Evolutionary conservation across 2,113 vertebrate species (phyloP).

Genomic region (Paratilapia polleni): DNA sequence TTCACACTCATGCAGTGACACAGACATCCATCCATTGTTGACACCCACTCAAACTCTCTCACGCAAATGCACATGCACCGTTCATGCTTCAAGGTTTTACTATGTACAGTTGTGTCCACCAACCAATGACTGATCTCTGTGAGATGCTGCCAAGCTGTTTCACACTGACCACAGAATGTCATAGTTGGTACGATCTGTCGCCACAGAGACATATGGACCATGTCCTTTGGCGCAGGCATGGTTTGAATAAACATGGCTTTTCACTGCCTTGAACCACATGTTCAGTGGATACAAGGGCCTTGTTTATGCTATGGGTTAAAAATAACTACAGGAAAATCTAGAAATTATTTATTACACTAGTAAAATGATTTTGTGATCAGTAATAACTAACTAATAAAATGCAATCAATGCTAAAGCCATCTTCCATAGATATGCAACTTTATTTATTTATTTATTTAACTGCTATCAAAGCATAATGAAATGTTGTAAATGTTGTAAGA

Average conservation of each 20-base stretch:
- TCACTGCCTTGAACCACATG: slow-evolving; percentile 13
- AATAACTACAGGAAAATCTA: background rate
- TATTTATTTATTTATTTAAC: background rate
- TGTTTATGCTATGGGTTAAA: slow-evolving; percentile 14
- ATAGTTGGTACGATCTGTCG: slow-evolving; percentile 51
- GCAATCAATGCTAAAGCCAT: background rate
- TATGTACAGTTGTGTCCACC: slow-evolving; percentile 56
- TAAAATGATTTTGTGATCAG: background rate
- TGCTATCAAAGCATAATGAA: background rate
- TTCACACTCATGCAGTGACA: slow-evolving; percentile 24
- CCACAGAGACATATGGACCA: slow-evolving; percentile 64
- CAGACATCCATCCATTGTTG: slow-evolving; percentile 28
- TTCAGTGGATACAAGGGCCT: background rate
- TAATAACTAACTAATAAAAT: background rate
- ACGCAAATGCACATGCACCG: background rate
- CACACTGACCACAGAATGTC: slow-evolving; percentile 61
- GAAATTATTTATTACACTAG: background rate
- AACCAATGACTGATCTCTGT: slow-evolving; percentile 56
- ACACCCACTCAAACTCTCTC: slow-evolving; percentile 3
- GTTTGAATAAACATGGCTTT: slow-evolving; percentile 24
- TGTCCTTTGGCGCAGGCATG: slow-evolving; percentile 50
- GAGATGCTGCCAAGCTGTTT: slow-evolving; percentile 68
- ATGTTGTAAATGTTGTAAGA: background rate
- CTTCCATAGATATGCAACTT: background rate
- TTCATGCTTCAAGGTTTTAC: slow-evolving; percentile 33